phyloP scores from a whole-genome alignment of 1,140 invertebrate species.

The Metaphire vulgaris region DNA sequence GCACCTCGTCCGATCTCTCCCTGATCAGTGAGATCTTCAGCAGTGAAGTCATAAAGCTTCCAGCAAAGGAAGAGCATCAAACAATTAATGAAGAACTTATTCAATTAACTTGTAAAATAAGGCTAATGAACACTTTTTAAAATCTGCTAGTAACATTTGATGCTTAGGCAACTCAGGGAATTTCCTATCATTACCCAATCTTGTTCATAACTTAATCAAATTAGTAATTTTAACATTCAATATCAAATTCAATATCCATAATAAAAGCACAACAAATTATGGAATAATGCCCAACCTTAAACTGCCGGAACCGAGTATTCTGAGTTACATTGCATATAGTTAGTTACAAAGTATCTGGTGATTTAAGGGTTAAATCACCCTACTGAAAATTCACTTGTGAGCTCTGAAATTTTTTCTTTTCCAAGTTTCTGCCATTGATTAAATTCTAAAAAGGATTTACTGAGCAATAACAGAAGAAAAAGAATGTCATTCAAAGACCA shows the following conservation, averaged over 20 bases:
- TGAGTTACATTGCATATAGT: too few species aligned
- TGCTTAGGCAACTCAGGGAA: background rate
- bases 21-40: slow-evolving; percentile 51
- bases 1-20: slow-evolving; percentile 88
- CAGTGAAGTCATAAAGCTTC: slow-evolving; percentile 30
- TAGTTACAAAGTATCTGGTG: background rate
- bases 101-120: background rate
- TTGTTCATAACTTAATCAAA: background rate
- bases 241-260: too few species aligned
- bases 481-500: background rate
- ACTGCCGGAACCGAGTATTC: too few species aligned
- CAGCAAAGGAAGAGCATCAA: background rate
- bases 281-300: too few species aligned
- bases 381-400: too few species aligned
- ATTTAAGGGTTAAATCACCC: too few species aligned
- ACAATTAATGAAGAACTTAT: background rate
- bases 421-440: too few species aligned
- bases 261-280: too few species aligned
- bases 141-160: background rate
- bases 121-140: background rate
- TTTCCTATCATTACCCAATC: background rate
- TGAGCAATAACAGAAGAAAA: background rate
- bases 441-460: background rate
- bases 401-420: too few species aligned
- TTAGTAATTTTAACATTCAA: background rate